Evolutionary conservation across 2,888 invertebrate species (phyloP), one percentile per base, ranked within the genome.

Genomic region (Ornithoptera priamus): DNA sequence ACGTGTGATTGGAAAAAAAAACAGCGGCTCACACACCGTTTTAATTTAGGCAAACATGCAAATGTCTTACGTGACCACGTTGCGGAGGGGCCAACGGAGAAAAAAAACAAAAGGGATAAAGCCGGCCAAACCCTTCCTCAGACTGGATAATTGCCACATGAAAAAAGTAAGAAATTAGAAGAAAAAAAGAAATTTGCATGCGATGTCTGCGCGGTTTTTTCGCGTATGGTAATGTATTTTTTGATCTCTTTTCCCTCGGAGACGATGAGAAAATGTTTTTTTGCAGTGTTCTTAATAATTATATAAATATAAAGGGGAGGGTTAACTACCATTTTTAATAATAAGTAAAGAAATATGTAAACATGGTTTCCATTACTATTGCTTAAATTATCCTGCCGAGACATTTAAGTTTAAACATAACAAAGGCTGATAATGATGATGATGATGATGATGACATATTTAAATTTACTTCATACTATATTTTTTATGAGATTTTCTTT

Each of bases 11-110:
- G 74, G 69, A 72, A 71, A 81, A 90, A 92, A 90, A 90, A 90
- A 88, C 77, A 73, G 74, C 75, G 80, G 80, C 85, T 82, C 90
- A 89, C 85, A 83, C 78, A 77, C 74, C 75, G 76, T 80, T 84
- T 85, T 90, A 89, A 90, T 89, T 90, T 89, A 89, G 85, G 83
- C 89, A 79, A 85, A 87, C 89, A 92, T 91, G 92, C 86, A 88
- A 92, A 92, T 92, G 75, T 70, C 79, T 79, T 85, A 91, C 92
- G 92, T 92, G 92, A 92, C 91, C 91, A 92, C 91, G 89, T 91
- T 88, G 85, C 88, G 77, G 87, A 89, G 85, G 89, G 87, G 85
- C 81, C 79, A 75, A 68, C 71, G 73, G 76, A 80, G 46, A 12
- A 15, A 80, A 90, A 89, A 91, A 89, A 90, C 87, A 88, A 90